Evolutionary conservation across 2,888 invertebrate species (phyloP), one percentile per base, ranked within the genome.

Genomic region (Sisyra nigra): DNA sequence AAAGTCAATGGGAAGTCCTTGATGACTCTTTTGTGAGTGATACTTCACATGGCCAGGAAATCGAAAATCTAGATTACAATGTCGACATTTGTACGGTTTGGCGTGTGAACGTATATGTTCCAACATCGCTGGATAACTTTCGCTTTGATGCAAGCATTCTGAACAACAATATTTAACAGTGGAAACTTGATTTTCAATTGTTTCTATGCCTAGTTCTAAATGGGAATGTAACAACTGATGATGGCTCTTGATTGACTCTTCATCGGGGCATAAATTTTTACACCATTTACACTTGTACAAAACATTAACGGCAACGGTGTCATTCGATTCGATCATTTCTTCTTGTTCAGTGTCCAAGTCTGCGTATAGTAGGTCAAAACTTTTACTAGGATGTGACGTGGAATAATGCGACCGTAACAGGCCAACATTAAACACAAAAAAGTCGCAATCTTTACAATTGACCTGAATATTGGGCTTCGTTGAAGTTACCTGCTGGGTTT

Each of bases 91-190:
- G 34, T 59, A 61, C 0, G 63, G 55, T 44, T 62, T 60, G 5
- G 60, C 56, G 48, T 70, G 69, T 2, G 51, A 55, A 3, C 56
- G 55, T 2, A 68, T 49, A 45, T 70, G 69, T 32, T 57, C 56
- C 37, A 57, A 56, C 49, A 69, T 60, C 2, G 51, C 44, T 1
- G 53, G 51, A 2, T 56, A 44, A 6, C 55, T 55, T 19, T 54
- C 50, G 6, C 55, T 55, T 2, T 51, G 49, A 48, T 61, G 65
- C 0, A 48, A 40, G 42, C 69, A 69, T 13, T 56, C 49, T 0
- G 65, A 60, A 48, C 70, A 70, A 2, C 51, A 52, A 48, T 57
- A 65, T 3, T 48, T 52, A 41, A 54, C 57, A 29, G 38, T 42
- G 6, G 41, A n/a, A 35, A 3, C 5, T 13, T 7, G 7, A 15